phyloP scores from a whole-genome alignment of 1,140 invertebrate species.

The Procambarus clarkii region DNA sequence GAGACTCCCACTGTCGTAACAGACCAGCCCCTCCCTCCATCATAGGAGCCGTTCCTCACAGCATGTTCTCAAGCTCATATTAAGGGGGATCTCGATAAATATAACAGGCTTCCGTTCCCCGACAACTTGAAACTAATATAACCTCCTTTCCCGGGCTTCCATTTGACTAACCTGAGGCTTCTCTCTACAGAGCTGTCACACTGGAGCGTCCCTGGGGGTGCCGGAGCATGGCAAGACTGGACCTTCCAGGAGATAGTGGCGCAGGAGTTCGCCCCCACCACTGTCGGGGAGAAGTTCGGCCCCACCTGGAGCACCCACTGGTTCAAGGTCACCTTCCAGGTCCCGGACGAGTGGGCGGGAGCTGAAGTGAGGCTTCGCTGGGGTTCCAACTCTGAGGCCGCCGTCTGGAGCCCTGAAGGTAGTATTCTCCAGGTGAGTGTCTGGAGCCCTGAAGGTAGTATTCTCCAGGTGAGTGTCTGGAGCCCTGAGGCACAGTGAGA shows the following conservation, averaged over 20 bases:
- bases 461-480: constrained; percentile 26
- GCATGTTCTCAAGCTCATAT: too few relatives aligned
- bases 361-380: constrained; percentile 36
- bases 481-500: too few relatives aligned
- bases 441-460: neutral
- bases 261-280: neutral
- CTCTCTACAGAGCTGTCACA: constrained; percentile 7
- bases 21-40: too few relatives aligned
- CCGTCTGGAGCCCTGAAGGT: constrained; percentile 25
- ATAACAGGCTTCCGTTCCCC: too few relatives aligned
- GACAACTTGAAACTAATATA: too few relatives aligned
- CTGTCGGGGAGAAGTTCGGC: neutral
- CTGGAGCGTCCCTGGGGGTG: constrained; percentile 31
- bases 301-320: constrained; percentile 18
- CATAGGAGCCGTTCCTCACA: too few relatives aligned
- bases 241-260: neutral
- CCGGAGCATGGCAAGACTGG: constrained; percentile 38
- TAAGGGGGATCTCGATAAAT: too few relatives aligned
- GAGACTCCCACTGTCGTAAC: too few relatives aligned
- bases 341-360: constrained; percentile 27
- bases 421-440: constrained; percentile 32
- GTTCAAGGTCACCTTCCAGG: constrained; percentile 31
- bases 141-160: too few relatives aligned
- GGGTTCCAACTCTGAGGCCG: constrained; percentile 22
- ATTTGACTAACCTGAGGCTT: neutral